Conservation (phyloP, 1,140 invertebrate genomes). For the Drosophila equinoxialis region DNA sequence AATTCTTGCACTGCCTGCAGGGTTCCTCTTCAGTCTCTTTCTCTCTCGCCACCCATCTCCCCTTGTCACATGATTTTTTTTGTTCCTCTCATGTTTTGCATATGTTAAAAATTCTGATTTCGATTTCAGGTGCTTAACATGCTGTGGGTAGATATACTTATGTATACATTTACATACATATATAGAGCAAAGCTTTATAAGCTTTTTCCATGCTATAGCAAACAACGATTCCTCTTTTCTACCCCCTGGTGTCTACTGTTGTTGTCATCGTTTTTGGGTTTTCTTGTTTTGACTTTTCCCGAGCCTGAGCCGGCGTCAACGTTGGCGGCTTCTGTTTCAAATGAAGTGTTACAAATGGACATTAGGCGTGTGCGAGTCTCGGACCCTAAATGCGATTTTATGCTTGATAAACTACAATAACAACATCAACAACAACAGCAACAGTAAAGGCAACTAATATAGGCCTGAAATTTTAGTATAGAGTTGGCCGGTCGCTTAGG, state of each 20-base stretch:
- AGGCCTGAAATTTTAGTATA: slow-evolving; percentile 44
- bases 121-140: slow-evolving; percentile 20
- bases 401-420: slow-evolving; percentile 78
- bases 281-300: slow-evolving; percentile 61
- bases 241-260: not conserved
- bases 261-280: slow-evolving; percentile 15
- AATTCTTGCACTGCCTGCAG: slow-evolving; percentile 10
- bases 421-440: slow-evolving; percentile 47
- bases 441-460: slow-evolving; percentile 41
- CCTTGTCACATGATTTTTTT: not conserved
- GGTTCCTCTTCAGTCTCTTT: not conserved
- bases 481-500: slow-evolving; percentile 10
- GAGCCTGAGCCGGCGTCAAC: slow-evolving; percentile 18
- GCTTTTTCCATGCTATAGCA: slow-evolving; percentile 17
- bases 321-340: slow-evolving; percentile 68
- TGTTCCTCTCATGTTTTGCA: slow-evolving; percentile 39
- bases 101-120: slow-evolving; percentile 21
- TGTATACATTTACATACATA: no score
- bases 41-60: not conserved
- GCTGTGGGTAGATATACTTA: slow-evolving; percentile 9
- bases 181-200: slow-evolving; percentile 16
- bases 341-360: slow-evolving; percentile 80
- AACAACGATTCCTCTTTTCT: no score
- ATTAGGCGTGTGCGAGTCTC: slow-evolving; percentile 52
- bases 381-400: slow-evolving; percentile 73